Evolutionary conservation across 1,140 invertebrate genomes (phyloP).

Genomic region (Pseudomyrmex gracilis): DNA sequence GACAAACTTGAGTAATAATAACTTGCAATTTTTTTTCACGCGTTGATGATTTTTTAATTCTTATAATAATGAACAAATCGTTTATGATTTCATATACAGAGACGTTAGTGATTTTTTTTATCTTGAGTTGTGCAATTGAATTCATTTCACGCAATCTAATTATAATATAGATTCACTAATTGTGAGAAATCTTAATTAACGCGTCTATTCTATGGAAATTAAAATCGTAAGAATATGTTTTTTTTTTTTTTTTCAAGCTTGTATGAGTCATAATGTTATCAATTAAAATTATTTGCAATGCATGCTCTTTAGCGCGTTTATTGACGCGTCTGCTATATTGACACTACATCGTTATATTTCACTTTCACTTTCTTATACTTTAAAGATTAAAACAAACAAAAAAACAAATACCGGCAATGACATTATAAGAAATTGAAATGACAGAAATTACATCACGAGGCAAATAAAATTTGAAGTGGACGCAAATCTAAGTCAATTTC

Average conservation of each 20-base stretch:
- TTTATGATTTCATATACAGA: too few relatives aligned
- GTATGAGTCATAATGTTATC: neutral
- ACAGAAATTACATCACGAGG: neutral
- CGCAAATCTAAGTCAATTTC: neutral
- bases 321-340: neutral
- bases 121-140: too few relatives aligned
- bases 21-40: neutral
- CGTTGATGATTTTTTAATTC: neutral
- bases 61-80: neutral
- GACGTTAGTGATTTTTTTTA: too few relatives aligned
- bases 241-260: too few relatives aligned
- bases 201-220: too few relatives aligned
- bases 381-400: too few relatives aligned
- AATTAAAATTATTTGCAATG: neutral
- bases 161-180: neutral
- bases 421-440: neutral
- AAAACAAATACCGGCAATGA: neutral
- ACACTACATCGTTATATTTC: neutral
- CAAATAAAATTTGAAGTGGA: neutral
- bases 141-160: too few relatives aligned
- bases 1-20: neutral
- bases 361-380: neutral
- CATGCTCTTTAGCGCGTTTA: neutral
- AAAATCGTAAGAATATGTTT: too few relatives aligned
- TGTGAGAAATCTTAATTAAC: too few relatives aligned